Base-by-base conservation (phyloP, 2,888 invertebrate species). In the Lochmaea crataegi region DNA sequence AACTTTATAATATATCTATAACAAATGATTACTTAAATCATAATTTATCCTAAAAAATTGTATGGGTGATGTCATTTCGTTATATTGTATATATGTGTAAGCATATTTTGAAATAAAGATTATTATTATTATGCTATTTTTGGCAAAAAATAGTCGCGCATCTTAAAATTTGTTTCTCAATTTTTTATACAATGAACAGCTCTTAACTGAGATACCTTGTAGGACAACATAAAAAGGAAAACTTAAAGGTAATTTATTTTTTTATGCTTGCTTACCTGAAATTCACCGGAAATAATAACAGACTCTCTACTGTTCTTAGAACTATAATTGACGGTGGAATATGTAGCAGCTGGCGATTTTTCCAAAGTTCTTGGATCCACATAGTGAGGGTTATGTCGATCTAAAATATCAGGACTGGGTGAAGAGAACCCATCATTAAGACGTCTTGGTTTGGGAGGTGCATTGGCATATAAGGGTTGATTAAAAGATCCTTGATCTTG, bases 381-480 rank as follows among this genome's bases (percentile, higher is more conserved):
- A 48, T 76, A 75, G 22, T 79, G 78, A 11, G 75, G 76, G 72
- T 85, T 86, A 86, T 89, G 87, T 79, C 88, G 87, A 81, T 89
- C 88, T 84, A 84, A 75, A 56, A 84, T 80, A 79, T 93, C 93
- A 53, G 93, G 92, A 81, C 93, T 93, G 0, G 93, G 93, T 5
- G 94, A 93, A 61, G 92, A 92, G 80, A 93, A 94, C 11, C 90
- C 90, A 82, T 94, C 94, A 76, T 92, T 94, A 48, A 94, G 90
- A 68, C 96, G 90, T 83, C 94, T 89, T 0, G 96, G 96, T 84
- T 96, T 96, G 0, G 96, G 96, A 12, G 96, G 96, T 3, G 96
- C 96, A 86, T 96, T 96, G 1, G 94, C 96, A 83, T 96, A 96
- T 1, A 96, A 90, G 0, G 96, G 94, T 82, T 93, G 93, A 6